Base-by-base conservation (phyloP, 2,888 invertebrate genomes). In the Drosophila meridiana region DNA sequence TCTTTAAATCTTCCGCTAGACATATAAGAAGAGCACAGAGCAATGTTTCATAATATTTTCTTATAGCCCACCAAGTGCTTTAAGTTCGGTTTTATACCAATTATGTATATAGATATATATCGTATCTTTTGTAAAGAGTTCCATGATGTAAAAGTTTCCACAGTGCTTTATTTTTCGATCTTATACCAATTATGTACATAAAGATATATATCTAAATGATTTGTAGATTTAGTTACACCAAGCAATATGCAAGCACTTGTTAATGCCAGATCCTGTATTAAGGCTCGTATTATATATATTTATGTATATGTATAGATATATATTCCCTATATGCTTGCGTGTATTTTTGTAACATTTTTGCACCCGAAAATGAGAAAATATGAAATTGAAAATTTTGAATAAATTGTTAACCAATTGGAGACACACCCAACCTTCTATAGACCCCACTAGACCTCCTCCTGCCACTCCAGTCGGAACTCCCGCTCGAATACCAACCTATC, bases 401-500 rank as follows among this genome's bases (percentile, higher is more conserved):
- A 88, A 80, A 80, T 73, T 77, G 70, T 78, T 82, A 71, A 78
- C 72, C 72, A 69, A 58, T 67, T 28, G 40, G n/a, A 40, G 40
- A 28, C 26, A 38, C 26, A 14, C 14, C 28, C 8, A 28, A 9
- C 26, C 14, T 55, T 14, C 14, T 55, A 4, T 28, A 26, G 36
- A 53, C 8, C 32, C 26, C 8, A 13, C 65, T 88, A 89, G 69
- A 74, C 74, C 53, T 84, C 83, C 6, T 92, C 87, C 77, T 88
- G 79, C 91, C 91, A 92, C 30, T 83, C 87, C 43, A 92, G 78
- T 40, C 89, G 82, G 71, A 90, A 92, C 14, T 92, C 91, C 0
- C 90, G 85, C 70, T 92, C 91, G 43, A 92, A 92, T 26, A 92
- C 82, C 68, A 82, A 36, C 1, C 90, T 86, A 78, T 92, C 91